These are phyloP conservation scores for Penaeus vannamei DNA, from an alignment of 1,140 invertebrate species.

Conservation along the genomic window DNA sequence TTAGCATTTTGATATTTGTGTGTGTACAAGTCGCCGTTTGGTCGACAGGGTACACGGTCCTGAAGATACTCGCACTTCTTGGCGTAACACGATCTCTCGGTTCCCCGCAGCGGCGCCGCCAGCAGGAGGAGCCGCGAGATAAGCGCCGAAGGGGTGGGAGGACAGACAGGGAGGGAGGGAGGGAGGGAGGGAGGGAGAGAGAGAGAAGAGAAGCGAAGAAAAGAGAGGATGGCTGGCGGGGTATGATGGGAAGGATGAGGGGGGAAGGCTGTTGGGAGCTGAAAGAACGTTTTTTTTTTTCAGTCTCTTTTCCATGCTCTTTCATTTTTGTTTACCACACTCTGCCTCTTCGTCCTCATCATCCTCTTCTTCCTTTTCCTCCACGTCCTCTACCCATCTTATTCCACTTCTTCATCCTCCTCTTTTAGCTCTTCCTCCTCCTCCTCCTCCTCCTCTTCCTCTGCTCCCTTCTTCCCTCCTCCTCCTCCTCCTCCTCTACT, in stretches of 20 bases:
- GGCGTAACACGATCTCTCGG: conserved; percentile 17
- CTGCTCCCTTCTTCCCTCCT: not conserved
- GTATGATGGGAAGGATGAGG: not conserved
- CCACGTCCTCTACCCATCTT: not conserved
- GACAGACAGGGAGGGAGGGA: not conserved
- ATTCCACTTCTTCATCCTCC: too few species aligned
- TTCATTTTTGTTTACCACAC: not conserved
- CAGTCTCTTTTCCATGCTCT: not conserved
- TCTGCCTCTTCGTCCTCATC: not conserved
- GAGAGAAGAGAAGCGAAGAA: not conserved
- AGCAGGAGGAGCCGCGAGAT: not conserved
- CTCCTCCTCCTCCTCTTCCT: not conserved
- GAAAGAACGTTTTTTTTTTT: too few species aligned
- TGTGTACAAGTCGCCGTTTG: too few species aligned
- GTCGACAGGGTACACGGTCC: too few species aligned
- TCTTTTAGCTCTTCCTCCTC: too few species aligned
- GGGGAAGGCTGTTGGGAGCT: not conserved
- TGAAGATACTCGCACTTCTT: too few species aligned
- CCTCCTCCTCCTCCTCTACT: not conserved
- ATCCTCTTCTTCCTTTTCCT: not conserved
- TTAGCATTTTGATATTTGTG: too few species aligned
- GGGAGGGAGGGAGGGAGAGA: not conserved
- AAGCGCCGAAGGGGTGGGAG: not conserved
- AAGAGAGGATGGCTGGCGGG: not conserved
- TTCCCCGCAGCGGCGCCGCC: not conserved